Evolutionary conservation across 2,113 vertebrate genomes (phyloP).

Genomic region (Podilymbus podiceps): DNA sequence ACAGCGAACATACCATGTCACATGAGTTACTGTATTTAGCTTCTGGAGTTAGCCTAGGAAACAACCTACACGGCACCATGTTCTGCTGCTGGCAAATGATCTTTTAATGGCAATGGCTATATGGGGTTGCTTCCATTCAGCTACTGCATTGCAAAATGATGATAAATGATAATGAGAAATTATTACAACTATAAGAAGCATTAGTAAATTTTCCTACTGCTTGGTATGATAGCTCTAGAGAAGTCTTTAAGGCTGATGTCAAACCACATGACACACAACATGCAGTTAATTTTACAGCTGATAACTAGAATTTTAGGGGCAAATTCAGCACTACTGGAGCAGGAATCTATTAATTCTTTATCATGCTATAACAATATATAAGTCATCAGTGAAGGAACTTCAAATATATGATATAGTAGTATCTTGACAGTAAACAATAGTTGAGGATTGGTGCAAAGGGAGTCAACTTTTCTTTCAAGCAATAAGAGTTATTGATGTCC

Average conservation of each 20-base stretch:
- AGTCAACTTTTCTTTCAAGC: neutral
- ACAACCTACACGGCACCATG: slow-evolving; percentile 15
- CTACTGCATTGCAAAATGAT: slow-evolving; percentile 18
- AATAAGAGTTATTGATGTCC: neutral
- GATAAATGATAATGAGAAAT: slow-evolving; percentile 50
- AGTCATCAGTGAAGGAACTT: neutral
- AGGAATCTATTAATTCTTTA: neutral
- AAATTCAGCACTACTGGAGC: neutral
- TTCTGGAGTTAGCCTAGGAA: neutral
- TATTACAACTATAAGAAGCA: slow-evolving; percentile 13
- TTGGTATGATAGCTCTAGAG: slow-evolving; percentile 11
- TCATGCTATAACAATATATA: neutral
- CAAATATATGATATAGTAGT: neutral
- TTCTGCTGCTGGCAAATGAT: slow-evolving; percentile 49
- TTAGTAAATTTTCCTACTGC: slow-evolving; percentile 33
- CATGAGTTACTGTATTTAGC: neutral
- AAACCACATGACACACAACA: neutral
- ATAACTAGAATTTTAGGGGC: neutral
- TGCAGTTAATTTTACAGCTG: neutral
- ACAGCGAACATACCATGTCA: neutral
- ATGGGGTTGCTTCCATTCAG: slow-evolving; percentile 10
- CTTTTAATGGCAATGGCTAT: slow-evolving; percentile 53
- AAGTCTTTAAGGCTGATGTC: neutral
- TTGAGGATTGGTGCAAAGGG: neutral
- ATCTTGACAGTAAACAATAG: neutral